Evolutionary conservation across 1,140 invertebrate species (phyloP), one percentile per base, ranked within the genome.

Genomic region (Palaemon carinicauda): DNA sequence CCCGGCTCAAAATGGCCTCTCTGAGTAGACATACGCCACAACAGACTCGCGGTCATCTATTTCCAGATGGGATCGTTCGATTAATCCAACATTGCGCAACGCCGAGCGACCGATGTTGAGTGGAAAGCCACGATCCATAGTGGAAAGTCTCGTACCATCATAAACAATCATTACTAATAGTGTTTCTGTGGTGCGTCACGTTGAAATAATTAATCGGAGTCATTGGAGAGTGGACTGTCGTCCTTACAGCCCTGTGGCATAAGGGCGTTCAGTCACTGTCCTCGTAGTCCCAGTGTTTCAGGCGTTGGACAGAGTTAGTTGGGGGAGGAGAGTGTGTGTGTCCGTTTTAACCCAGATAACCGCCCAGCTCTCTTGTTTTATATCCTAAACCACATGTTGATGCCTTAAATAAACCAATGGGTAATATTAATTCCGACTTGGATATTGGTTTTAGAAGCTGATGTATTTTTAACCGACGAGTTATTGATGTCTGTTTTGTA

Each of bases 81-180:
- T 21, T 31, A 14, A 29, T 10, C 27, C 27, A 19, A n/a, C n/a
- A n/a, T 3, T n/a, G 78, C 29, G 53, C 54, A 56, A 29, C 53
- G 29, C 24, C 1, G 5, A 10, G 24, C 54, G 53, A 31, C 33
- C 78, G 78, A 80, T 60, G 24, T 29, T 14, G 3, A 19, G 15
- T 31, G 52, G 78, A 54, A 80, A 80, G 78, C 53, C 33, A 29
- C 56, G 78, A 80, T 19, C 17, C 29, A n/a, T 54, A 80, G 27
- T 19, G 52, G 31, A 31, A 29, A 24, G 19, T 7, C 53, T 31
- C 31, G 14, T 10, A 80, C 78, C 54, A 33, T 60, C 78, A 60
- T 80, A 80, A 80, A 80, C 78, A 60, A 80, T 80, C 78, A 80
- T 80, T 80, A 80, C 53, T 80, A 80, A 80, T 80, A 60, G 78